Base-by-base conservation (phyloP, 2,888 invertebrate species). In the Drosophila monieri region DNA sequence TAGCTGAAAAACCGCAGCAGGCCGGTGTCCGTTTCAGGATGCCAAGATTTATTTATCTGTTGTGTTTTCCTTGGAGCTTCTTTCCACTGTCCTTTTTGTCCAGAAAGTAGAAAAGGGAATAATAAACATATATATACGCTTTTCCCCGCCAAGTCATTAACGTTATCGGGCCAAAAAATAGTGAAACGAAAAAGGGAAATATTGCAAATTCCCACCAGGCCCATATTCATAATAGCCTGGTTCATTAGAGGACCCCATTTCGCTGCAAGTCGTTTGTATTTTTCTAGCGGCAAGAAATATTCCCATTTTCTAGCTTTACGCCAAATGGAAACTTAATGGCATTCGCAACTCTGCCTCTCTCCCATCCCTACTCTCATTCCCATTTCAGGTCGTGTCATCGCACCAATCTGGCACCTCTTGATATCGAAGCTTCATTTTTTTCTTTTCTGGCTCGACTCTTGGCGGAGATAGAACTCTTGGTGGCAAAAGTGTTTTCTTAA, bases 161-260 rank as follows among this genome's bases (percentile, higher is more conserved):
- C 64, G 46, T 67, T 64, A 64, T 67, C 67, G 30, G 39, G 21
- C 18, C 66, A 27, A 53, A 64, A 37, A 35, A 8, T 41, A 10
- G 39, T 18, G 18, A 15, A 41, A 41, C 39, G 39, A 41, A 18
- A 66, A 41, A 1, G 37, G 18, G 18, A 18, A 41, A 41, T 41
- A 41, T 15, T 18, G 15, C 39, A 55, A 44, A 54, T 46, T 35
- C 25, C 21, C 27, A n/a, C 18, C 27, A n/a, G 44, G 60, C 27
- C 27, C 25, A 41, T 61, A 46, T 54, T 66, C 23, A 44, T 66
- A 66, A 66, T 30, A 37, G 37, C 47, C 43, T 43, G 51, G 51
- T 74, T 85, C 85, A 87, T 81, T 85, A 83, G 59, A 77, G 60
- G 64, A 74, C 60, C 72, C 39, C 39, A 81, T 81, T 87, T 76